A percentile compares a stretch with the other conserved stretches of the same genome.
phyloP scores from a whole-genome alignment of 2,797 vertebrate genomes.

The Acanthurus tractus region DNA sequence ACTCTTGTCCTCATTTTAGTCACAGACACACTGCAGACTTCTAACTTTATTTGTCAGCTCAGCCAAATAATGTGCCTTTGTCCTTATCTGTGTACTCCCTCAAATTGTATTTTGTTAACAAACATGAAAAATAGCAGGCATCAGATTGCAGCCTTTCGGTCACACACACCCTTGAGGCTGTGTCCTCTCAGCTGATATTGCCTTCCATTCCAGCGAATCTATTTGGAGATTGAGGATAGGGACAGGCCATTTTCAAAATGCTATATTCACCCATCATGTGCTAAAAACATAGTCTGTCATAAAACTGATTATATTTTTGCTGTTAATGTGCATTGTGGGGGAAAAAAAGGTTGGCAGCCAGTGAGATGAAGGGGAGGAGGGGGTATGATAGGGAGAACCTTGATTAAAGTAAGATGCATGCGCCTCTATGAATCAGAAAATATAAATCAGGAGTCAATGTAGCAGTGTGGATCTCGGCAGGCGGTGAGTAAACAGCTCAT shows the following conservation, averaged over 20 bases:
- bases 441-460: slow-evolving; percentile 81
- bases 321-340: slow-evolving; percentile 77
- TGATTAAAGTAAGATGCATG: slow-evolving; percentile 86
- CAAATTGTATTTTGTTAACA: slow-evolving; percentile 69
- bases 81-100: slow-evolving; percentile 43
- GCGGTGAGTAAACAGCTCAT: slow-evolving; percentile 81
- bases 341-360: slow-evolving; percentile 57
- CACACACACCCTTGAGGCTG: slow-evolving; percentile 60
- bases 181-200: slow-evolving; percentile 68
- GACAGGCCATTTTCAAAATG: slow-evolving; percentile 82
- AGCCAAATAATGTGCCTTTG: slow-evolving; percentile 34
- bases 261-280: slow-evolving; percentile 85
- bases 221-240: slow-evolving; percentile 64
- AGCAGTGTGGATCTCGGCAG: slow-evolving; percentile 68
- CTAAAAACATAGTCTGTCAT: slow-evolving; percentile 83
- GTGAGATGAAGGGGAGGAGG: slow-evolving; percentile 39
- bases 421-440: slow-evolving; percentile 80
- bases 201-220: slow-evolving; percentile 66
- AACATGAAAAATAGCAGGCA: slow-evolving; percentile 69
- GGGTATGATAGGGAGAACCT: slow-evolving; percentile 66
- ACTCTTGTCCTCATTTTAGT: not conserved
- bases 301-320: slow-evolving; percentile 81
- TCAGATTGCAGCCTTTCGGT: slow-evolving; percentile 65
- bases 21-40: slow-evolving; percentile 4
- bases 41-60: slow-evolving; percentile 31